These are phyloP conservation scores for Caranx ignobilis DNA, from an alignment of 2,113 vertebrate species.

Conservation along the genomic window DNA sequence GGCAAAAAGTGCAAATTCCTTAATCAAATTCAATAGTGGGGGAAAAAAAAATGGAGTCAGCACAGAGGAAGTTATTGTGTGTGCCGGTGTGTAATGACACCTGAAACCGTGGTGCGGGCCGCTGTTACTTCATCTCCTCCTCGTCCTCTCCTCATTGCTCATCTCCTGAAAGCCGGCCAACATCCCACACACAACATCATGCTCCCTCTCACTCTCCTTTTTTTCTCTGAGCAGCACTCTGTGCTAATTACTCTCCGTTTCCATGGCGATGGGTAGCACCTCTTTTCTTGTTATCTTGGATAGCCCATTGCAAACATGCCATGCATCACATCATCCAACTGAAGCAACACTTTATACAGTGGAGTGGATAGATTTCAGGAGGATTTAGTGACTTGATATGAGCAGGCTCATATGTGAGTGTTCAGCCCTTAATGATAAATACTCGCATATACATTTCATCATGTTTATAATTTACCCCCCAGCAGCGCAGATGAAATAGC, in stretches of 20 bases:
- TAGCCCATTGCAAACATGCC: conserved; percentile 51
- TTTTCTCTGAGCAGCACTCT: conserved; percentile 66
- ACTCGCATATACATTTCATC: not conserved
- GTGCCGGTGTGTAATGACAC: not conserved
- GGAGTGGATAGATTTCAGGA: conserved; percentile 7
- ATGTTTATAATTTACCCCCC: not conserved
- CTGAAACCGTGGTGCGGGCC: conserved; percentile 45
- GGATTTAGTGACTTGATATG: too few relatives aligned
- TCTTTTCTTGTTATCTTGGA: conserved; percentile 49
- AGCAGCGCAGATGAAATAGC: not conserved
- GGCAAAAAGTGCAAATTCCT: conserved; percentile 22
- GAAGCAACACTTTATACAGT: conserved; percentile 11
- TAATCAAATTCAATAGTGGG: conserved; percentile 8
- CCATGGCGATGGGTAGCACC: conserved; percentile 72
- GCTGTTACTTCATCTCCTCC: conserved; percentile 37
- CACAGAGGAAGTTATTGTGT: not conserved
- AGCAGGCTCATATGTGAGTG: too few relatives aligned
- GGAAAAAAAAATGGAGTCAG: conserved; percentile 1
- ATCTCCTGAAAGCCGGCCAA: conserved; percentile 70
- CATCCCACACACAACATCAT: conserved; percentile 59
- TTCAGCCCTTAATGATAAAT: too few relatives aligned
- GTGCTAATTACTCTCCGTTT: conserved; percentile 77
- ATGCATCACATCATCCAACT: conserved; percentile 4
- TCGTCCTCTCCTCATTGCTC: conserved; percentile 46
- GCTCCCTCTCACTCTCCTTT: conserved; percentile 43